Evolutionary conservation across 2,113 vertebrate genomes (phyloP).

Genomic region (Semicossyphus pulcher): DNA sequence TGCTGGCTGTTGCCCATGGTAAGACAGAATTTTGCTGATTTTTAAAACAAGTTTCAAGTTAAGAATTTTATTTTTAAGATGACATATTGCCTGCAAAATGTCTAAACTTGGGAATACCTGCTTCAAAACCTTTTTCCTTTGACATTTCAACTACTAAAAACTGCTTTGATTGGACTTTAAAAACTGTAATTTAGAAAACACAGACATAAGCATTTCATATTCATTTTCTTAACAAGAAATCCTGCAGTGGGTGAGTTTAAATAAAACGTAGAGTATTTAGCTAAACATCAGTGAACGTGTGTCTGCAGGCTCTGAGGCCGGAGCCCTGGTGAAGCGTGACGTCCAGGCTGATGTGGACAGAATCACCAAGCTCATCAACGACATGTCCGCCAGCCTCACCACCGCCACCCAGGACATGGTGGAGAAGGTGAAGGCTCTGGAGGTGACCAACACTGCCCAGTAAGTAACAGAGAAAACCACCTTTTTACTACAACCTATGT

Average conservation of each 20-base stretch:
- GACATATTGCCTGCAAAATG: too few species aligned
- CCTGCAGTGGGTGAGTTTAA: not conserved
- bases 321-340: slow-evolving; percentile 72
- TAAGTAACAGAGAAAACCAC: slow-evolving; percentile 48
- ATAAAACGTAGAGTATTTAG: not conserved
- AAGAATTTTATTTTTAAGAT: not conserved
- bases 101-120: too few species aligned
- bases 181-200: too few species aligned
- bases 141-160: too few species aligned
- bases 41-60: not conserved
- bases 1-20: slow-evolving; percentile 70
- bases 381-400: slow-evolving; percentile 53
- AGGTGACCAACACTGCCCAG: slow-evolving; percentile 73
- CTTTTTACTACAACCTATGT: too few species aligned
- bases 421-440: slow-evolving; percentile 68
- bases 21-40: not conserved
- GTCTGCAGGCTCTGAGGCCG: slow-evolving; percentile 66
- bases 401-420: slow-evolving; percentile 55
- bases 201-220: too few species aligned
- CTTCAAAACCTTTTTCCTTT: too few species aligned
- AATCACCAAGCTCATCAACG: slow-evolving; percentile 62
- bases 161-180: too few species aligned
- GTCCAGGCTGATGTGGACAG: slow-evolving; percentile 56
- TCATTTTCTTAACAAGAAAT: too few species aligned
- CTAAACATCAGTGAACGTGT: not conserved